Base-by-base conservation (phyloP, 2,113 vertebrate species). In the Amphiprion ocellaris region DNA sequence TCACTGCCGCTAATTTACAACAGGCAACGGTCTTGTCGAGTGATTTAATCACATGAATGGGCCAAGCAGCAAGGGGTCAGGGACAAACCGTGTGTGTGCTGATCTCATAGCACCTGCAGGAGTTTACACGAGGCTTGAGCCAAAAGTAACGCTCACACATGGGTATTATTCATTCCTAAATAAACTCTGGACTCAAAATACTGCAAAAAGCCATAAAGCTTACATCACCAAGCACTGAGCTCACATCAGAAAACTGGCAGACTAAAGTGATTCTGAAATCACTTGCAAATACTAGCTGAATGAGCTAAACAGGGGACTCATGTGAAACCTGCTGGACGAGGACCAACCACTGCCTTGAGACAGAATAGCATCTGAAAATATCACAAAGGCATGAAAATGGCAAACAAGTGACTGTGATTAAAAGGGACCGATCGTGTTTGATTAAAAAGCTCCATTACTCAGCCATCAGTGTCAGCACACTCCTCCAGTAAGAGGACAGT, bases 31-130 rank as follows among this genome's bases (percentile, higher is more conserved):
- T 53, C 39, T n/a, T 52, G 4, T 23, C 41, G 26, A 67, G 53
- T 65, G 71, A 62, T 26, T 23, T 50, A 67, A 85, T 60, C 39
- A 11, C 11, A 73, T 49, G 44, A 68, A 72, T 14, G 50, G 23
- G 52, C 58, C 47, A 14, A 24, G 30, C 9, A 58, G 60, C 21
- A 4, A 12, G 28, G 63, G 53, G 54, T 47, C 50, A 72, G 16
- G 24, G 62, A 23, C n/a, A 26, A 4, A 21, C 24, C 5, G 55
- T 46, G 39, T 33, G 47, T 24, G 1, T 9, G n/a, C 12, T 60
- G 28, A 77, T 21, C 61, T 84, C 46, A 79, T 54, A 69, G 56
- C 65, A 77, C 68, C 74, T 82, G 81, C 60, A 4, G 54, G 30
- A 52, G 70, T 87, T 69, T 26, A 23, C 44, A 50, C 37, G 24